A percentile compares a stretch with the other conserved stretches of the same genome.
phyloP scores from a whole-genome alignment of 2,888 invertebrate genomes.

The Leucania comma region DNA sequence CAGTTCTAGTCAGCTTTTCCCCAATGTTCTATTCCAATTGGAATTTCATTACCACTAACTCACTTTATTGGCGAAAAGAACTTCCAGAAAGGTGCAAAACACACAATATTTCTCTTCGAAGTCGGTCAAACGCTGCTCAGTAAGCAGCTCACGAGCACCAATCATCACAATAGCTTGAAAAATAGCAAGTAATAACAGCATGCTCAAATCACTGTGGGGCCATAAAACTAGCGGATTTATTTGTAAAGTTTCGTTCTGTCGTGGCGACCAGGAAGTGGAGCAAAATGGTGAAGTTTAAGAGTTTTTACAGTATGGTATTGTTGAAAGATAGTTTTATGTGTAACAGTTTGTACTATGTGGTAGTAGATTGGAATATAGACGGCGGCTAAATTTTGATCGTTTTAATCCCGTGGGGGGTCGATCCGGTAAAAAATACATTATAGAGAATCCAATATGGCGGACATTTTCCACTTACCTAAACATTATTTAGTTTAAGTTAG shows the following conservation, averaged over 20 bases:
- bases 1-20: neutral
- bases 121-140: slow-evolving; percentile 40
- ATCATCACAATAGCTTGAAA: slow-evolving; percentile 61
- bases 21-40: neutral
- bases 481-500: too few relatives aligned
- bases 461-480: too few relatives aligned
- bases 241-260: slow-evolving; percentile 33
- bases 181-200: slow-evolving; percentile 52
- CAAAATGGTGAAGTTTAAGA: slow-evolving; percentile 5
- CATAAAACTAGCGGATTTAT: slow-evolving; percentile 43
- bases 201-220: slow-evolving; percentile 31
- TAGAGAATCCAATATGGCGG: too few relatives aligned
- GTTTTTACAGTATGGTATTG: slow-evolving; percentile 23
- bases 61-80: neutral
- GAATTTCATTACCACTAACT: neutral
- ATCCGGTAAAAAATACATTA: too few relatives aligned
- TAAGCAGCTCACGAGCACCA: slow-evolving; percentile 51
- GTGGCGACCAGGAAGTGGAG: slow-evolving; percentile 18
- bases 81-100: neutral
- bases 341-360: neutral
- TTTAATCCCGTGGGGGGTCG: too few relatives aligned
- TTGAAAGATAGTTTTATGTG: neutral
- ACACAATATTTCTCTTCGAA: slow-evolving; percentile 34
- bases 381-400: too few relatives aligned
- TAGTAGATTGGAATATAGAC: neutral